These are phyloP conservation scores for Dufourea novaeangliae DNA, from an alignment of 1,140 invertebrate genomes.

Conservation along the genomic window DNA sequence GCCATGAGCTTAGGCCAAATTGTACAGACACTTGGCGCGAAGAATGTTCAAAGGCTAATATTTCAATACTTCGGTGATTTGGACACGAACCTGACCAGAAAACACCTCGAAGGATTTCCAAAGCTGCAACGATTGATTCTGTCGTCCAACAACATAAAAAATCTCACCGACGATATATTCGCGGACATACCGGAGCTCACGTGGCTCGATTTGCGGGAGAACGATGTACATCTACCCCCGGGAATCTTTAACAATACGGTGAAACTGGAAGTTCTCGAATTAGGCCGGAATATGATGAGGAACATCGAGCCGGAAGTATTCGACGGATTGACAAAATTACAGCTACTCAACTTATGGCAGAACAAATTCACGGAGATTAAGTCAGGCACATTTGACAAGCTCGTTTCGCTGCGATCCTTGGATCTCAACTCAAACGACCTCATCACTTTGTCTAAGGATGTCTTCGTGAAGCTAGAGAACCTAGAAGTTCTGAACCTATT, in stretches of 20 bases:
- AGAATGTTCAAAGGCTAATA: constrained; percentile 76
- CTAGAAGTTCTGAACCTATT: constrained; percentile 84
- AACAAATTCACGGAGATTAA: constrained; percentile 84
- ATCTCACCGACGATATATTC: constrained; percentile 84
- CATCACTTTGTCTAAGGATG: constrained; percentile 81
- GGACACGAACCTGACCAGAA: constrained; percentile 78
- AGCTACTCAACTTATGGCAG: constrained; percentile 84
- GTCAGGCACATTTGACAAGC: constrained; percentile 83
- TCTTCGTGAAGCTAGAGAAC: constrained; percentile 83
- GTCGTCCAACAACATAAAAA: constrained; percentile 79
- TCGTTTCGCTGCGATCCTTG: constrained; percentile 83
- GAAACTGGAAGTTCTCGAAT: constrained; percentile 83
- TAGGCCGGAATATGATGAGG: constrained; percentile 84
- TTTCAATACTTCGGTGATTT: constrained; percentile 81
- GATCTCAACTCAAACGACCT: constrained; percentile 85
- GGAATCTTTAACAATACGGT: constrained; percentile 74
- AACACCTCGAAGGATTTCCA: constrained; percentile 82
- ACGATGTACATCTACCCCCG: constrained; percentile 78
- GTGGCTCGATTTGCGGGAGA: constrained; percentile 84
- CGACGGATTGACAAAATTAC: constrained; percentile 82
- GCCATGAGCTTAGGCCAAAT: constrained; percentile 66
- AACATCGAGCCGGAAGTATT: constrained; percentile 84
- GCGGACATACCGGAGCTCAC: constrained; percentile 82
- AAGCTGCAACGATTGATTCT: constrained; percentile 80
- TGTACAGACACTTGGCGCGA: constrained; percentile 72